Base-by-base conservation (phyloP, 1,140 invertebrate genomes). In the Trichonephila clavipes region DNA sequence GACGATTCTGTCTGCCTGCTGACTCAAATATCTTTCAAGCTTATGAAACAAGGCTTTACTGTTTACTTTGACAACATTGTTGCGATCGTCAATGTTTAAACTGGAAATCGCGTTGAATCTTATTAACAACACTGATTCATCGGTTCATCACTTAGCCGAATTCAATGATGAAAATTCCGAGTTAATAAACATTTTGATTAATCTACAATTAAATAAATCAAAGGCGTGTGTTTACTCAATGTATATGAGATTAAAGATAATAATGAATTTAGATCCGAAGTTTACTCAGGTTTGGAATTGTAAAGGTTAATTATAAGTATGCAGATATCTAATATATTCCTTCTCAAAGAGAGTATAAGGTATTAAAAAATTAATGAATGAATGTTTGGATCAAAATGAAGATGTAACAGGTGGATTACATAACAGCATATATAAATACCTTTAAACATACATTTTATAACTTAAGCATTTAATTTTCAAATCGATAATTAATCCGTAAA, bases 81-180 rank as follows among this genome's bases (percentile, higher is more conserved):
- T 77, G 24, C 72, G 14, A 40, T 77, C 72, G 72, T 24, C 28
- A 77, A 77, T 77, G 72, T 77, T 77, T 77, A 77, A 77, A 77
- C 2, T 77, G 28, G 72, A 34, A 77, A 77, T 77, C 34, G 34
- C 34, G 72, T 77, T 77, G 72, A 77, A 40, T 77, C 72, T 77
- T 77, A 77, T 77, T 19, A 77, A 34, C 72, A 34, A 28, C 12
- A 40, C 72, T 34, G 28, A 77, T 7, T 34, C 72, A 69, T 77
- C 72, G 28, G 28, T 12, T 28, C 28, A 77, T 77, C 72, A 77
- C 72, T 77, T 77, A 77, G 28, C 72, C 3, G 16, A 77, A 34
- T 40, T 77, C 72, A 40, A 34, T 77, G 34, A 18, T 19, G 24
- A 28, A 40, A 77, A 34, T 40, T 77, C 72, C 72, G 18, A 77